Conservation (phyloP, 2,888 invertebrate genomes). For the Dicyrtoma fusca region DNA sequence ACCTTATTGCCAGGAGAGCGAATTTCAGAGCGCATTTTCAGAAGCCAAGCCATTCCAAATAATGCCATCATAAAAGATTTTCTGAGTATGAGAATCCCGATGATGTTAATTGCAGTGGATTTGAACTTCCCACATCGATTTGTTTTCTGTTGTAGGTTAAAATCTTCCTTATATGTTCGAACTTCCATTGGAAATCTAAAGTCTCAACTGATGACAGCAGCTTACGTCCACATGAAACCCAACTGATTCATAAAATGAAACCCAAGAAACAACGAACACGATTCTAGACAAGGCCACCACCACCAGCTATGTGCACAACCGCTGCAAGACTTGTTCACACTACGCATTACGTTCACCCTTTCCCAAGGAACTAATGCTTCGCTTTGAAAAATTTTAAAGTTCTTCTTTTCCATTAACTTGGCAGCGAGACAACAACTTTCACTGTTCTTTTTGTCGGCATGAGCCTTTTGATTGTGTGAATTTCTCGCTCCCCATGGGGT, state of each 20-base stretch:
- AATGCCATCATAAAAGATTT: conserved; percentile 69
- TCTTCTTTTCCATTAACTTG: too few relatives aligned
- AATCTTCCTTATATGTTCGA: too few relatives aligned
- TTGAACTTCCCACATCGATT: too few relatives aligned
- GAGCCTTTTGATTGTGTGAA: too few relatives aligned
- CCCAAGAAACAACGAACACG: conserved; percentile 43
- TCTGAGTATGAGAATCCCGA: conserved; percentile 38
- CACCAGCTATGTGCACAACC: conserved; percentile 52
- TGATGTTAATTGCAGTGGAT: background rate
- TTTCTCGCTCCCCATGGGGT: too few relatives aligned
- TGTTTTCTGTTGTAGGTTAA: too few relatives aligned
- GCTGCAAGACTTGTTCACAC: conserved; percentile 50
- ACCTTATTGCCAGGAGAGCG: conserved; percentile 60
- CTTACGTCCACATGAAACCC: conserved; percentile 27
- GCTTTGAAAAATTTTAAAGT: too few relatives aligned
- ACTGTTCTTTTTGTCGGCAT: too few relatives aligned
- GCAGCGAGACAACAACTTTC: too few relatives aligned
- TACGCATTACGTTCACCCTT: conserved; percentile 6
- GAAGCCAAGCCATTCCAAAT: conserved; percentile 82
- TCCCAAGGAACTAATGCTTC: too few relatives aligned
- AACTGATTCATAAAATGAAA: background rate
- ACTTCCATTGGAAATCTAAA: too few relatives aligned
- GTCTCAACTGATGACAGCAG: background rate
- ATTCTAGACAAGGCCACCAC: conserved; percentile 40
- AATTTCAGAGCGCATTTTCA: conserved; percentile 78